Evolutionary conservation across 2,113 vertebrate genomes (phyloP).

Genomic region (Glareola pratincola): DNA sequence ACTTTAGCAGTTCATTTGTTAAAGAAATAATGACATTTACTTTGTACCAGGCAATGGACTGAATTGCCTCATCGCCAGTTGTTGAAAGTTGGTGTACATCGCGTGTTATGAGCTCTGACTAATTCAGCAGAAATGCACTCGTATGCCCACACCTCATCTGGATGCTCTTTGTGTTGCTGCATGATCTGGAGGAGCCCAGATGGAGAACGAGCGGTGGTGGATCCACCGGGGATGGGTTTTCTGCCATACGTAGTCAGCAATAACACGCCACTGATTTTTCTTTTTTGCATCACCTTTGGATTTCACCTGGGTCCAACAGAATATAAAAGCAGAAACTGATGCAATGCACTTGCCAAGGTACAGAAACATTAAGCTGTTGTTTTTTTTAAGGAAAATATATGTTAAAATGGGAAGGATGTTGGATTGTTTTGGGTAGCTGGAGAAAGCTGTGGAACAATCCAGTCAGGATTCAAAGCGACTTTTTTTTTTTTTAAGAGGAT

Average conservation of each 20-base stretch:
- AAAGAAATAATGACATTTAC: neutral
- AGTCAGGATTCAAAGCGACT: neutral
- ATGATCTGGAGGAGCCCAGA: neutral
- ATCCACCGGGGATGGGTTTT: neutral
- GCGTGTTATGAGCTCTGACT: neutral
- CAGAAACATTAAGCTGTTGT: neutral
- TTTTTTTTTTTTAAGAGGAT: neutral
- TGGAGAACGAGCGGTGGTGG: neutral
- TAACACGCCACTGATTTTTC: neutral
- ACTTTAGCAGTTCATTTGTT: neutral
- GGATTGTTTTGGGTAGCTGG: neutral
- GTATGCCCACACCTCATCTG: neutral
- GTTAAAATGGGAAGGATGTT: neutral
- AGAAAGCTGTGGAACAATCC: neutral
- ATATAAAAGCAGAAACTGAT: neutral
- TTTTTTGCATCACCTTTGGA: neutral
- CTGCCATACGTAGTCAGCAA: neutral
- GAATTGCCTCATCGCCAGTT: neutral
- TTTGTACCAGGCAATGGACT: neutral
- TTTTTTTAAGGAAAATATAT: neutral
- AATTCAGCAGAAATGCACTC: constrained; percentile 20
- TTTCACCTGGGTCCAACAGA: neutral
- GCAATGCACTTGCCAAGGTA: neutral
- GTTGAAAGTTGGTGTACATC: neutral
- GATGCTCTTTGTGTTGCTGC: neutral